Evolutionary conservation across 2,888 invertebrate genomes (phyloP).

Genomic region (Platycheirus albimanus): DNA sequence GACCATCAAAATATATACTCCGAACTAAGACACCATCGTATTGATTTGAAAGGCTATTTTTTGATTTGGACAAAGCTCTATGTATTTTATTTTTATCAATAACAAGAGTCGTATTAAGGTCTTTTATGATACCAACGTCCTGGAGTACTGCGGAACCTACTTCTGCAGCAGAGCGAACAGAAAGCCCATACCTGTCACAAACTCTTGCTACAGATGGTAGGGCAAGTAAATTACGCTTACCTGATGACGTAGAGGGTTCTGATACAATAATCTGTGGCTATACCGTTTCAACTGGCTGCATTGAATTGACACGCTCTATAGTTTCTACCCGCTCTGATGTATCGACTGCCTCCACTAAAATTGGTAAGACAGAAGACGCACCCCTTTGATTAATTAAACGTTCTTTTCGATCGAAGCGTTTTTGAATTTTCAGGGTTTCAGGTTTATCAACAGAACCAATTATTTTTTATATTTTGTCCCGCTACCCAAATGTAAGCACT

Average conservation of each 20-base stretch:
- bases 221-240: not conserved
- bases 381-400: not conserved
- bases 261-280: not conserved
- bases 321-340: not conserved
- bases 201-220: slow-evolving; percentile 6
- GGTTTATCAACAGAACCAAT: not conserved
- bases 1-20: not conserved
- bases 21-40: not conserved
- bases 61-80: too few relatives aligned
- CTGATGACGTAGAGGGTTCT: slow-evolving; percentile 6
- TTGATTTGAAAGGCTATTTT: slow-evolving; percentile 3
- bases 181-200: slow-evolving; percentile 14
- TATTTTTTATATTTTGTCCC: not conserved
- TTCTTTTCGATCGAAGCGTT: not conserved
- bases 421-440: slow-evolving; percentile 3
- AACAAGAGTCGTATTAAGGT: too few relatives aligned
- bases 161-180: slow-evolving; percentile 10
- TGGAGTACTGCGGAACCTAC: not conserved
- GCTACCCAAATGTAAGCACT: too few relatives aligned
- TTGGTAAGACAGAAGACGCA: not conserved
- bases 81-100: too few relatives aligned
- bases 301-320: not conserved
- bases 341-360: not conserved
- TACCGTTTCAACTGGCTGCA: not conserved
- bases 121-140: too few relatives aligned